Evolutionary conservation across 2,113 vertebrate species (phyloP).

Genomic region (Solea solea): DNA sequence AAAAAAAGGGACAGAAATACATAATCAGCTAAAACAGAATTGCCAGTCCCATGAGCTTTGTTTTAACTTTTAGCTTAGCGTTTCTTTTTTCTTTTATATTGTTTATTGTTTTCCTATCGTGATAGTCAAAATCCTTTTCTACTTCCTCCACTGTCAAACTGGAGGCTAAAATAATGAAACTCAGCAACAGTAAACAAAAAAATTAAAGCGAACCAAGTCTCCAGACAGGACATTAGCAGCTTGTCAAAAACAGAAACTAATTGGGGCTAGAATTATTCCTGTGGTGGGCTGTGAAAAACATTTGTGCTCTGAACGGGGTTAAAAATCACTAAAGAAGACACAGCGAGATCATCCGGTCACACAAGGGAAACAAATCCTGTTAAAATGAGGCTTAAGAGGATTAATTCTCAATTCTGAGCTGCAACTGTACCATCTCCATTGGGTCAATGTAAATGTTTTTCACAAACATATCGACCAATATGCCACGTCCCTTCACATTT

Average conservation of each 20-base stretch:
- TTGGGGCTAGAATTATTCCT: background rate
- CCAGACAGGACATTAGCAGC: background rate
- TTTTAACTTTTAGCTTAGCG: background rate
- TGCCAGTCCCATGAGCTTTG: background rate
- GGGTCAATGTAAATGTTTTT: slow-evolving; percentile 6
- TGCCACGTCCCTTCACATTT: background rate
- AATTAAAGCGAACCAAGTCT: background rate
- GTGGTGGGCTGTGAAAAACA: background rate
- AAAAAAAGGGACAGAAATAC: too few species aligned
- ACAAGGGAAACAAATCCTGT: background rate
- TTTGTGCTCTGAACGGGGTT: background rate
- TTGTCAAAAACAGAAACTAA: slow-evolving; percentile 15
- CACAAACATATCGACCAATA: slow-evolving; percentile 11
- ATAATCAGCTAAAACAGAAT: background rate
- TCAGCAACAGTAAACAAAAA: background rate
- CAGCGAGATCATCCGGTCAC: background rate
- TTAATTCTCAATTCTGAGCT: background rate
- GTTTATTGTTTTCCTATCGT: background rate
- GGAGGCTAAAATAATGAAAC: background rate
- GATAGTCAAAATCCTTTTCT: background rate
- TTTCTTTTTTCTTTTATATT: background rate
- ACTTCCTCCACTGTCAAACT: background rate
- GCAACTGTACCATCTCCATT: slow-evolving; percentile 1
- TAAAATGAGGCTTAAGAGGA: slow-evolving; percentile 1
- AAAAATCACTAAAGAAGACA: slow-evolving; percentile 10